Conservation (phyloP, 1,140 invertebrate species). For the Ruditapes philippinarum region DNA sequence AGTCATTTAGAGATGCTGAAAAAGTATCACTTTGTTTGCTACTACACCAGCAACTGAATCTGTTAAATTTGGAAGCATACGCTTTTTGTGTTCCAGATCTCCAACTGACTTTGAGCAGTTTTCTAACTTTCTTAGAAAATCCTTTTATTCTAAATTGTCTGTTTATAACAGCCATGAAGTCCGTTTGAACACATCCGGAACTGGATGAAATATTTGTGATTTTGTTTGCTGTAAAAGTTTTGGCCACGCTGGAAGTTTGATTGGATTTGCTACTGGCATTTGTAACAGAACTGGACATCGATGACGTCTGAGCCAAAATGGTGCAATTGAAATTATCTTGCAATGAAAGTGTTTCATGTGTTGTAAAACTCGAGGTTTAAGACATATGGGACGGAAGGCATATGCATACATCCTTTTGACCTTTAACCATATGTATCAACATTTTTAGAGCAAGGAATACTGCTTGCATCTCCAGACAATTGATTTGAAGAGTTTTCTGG, state of each 20-base stretch:
- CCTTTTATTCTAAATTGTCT: not conserved
- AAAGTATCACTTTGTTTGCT: not conserved
- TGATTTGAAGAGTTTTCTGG: conserved; percentile 19
- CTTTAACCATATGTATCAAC: conserved; percentile 2
- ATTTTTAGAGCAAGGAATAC: not conserved
- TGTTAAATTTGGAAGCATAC: not conserved
- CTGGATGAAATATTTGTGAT: conserved; percentile 42
- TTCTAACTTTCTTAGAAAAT: not conserved
- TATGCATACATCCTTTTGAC: conserved; percentile 55
- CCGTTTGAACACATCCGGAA: conserved; percentile 46
- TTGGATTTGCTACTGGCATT: conserved; percentile 7
- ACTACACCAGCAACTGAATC: not conserved
- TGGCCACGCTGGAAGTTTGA: conserved; percentile 16
- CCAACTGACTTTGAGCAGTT: not conserved
- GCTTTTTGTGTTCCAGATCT: not conserved
- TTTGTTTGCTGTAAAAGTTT: conserved; percentile 47
- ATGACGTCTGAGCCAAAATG: conserved; percentile 46
- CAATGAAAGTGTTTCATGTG: conserved; percentile 59
- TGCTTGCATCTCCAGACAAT: conserved; percentile 39
- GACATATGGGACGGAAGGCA: conserved; percentile 60
- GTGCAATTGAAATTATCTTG: conserved; percentile 66
- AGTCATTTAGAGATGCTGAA: too few species aligned
- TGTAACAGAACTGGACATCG: conserved; percentile 39
- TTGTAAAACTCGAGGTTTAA: conserved; percentile 45
- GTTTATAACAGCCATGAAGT: conserved; percentile 13